Evolutionary conservation across 1,140 invertebrate species (phyloP).

Genomic region (Papilio polyxenes): DNA sequence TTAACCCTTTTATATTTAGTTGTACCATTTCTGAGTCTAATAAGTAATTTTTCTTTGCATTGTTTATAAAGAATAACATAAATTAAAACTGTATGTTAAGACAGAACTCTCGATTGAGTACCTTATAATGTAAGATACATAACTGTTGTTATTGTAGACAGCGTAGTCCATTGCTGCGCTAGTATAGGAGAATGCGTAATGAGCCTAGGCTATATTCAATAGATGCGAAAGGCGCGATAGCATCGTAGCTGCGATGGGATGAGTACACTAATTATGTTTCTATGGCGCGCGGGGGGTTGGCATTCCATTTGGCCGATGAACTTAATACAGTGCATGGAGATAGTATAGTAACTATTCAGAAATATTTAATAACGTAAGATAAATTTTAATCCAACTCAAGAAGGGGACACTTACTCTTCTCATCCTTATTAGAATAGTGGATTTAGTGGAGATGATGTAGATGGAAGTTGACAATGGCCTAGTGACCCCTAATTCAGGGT

Average conservation of each 20-base stretch:
- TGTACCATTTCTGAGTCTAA: too few relatives aligned
- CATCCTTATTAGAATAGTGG: too few relatives aligned
- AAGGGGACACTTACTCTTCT: too few relatives aligned
- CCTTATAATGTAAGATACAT: slow-evolving; percentile 17
- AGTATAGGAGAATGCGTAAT: slow-evolving; percentile 40
- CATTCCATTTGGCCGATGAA: slow-evolving; percentile 71
- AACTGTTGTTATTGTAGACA: slow-evolving; percentile 14
- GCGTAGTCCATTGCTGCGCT: slow-evolving; percentile 45
- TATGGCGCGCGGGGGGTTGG: slow-evolving; percentile 65
- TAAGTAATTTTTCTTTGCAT: too few relatives aligned
- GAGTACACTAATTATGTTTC: slow-evolving; percentile 75
- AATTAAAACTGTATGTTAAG: slow-evolving; percentile 54
- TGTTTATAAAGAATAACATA: slow-evolving; percentile 43
- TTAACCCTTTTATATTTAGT: not conserved
- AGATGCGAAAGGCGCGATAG: slow-evolving; percentile 43
- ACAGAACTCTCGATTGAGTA: slow-evolving; percentile 43
- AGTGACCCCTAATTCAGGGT: too few relatives aligned
- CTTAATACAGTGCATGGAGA: slow-evolving; percentile 46
- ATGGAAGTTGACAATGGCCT: too few relatives aligned
- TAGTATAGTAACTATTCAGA: too few relatives aligned
- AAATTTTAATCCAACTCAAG: too few relatives aligned
- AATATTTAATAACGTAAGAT: too few relatives aligned
- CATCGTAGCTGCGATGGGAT: slow-evolving; percentile 62
- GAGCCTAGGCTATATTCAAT: slow-evolving; percentile 48
- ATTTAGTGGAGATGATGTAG: too few relatives aligned